phyloP scores from a whole-genome alignment of 2,113 vertebrate species.

The Platysternon megacephalum region DNA sequence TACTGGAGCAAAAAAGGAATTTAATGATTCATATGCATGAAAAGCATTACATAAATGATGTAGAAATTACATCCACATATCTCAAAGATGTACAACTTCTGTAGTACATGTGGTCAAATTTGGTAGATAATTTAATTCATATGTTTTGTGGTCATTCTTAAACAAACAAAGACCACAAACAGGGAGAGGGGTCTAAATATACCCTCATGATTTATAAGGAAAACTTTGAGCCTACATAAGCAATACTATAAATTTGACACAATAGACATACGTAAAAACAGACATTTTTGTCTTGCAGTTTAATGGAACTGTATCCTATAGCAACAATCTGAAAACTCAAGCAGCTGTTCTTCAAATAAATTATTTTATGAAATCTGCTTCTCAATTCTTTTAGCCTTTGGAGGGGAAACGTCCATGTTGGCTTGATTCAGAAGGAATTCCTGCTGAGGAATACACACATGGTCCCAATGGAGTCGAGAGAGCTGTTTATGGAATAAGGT shows the following conservation, averaged over 20 bases:
- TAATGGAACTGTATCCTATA: slow-evolving; percentile 58
- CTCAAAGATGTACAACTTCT: slow-evolving; percentile 66
- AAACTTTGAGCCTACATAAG: slow-evolving; percentile 59
- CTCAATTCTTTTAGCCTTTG: slow-evolving; percentile 1
- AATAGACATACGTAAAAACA: slow-evolving; percentile 56
- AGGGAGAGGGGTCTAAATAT: slow-evolving; percentile 50
- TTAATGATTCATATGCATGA: slow-evolving; percentile 1
- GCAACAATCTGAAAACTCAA: slow-evolving; percentile 47
- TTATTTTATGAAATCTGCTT: slow-evolving; percentile 40
- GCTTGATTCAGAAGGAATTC: background rate
- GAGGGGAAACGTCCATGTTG: slow-evolving; percentile 17
- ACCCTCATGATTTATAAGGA: slow-evolving; percentile 64
- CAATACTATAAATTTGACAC: slow-evolving; percentile 55
- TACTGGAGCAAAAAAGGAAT: background rate
- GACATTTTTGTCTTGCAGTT: slow-evolving; percentile 60
- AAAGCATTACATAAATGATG: slow-evolving; percentile 34
- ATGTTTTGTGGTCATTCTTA: slow-evolving; percentile 69
- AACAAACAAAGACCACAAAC: slow-evolving; percentile 67
- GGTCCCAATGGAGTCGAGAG: background rate
- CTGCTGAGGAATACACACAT: background rate
- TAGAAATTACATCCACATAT: slow-evolving; percentile 40
- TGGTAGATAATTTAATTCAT: slow-evolving; percentile 61
- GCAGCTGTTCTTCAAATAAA: slow-evolving; percentile 71
- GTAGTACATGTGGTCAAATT: slow-evolving; percentile 59
- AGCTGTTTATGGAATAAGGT: background rate